These are phyloP conservation scores for Rhynchophorus ferrugineus DNA, from an alignment of 1,140 invertebrate species.

Conservation along the genomic window DNA sequence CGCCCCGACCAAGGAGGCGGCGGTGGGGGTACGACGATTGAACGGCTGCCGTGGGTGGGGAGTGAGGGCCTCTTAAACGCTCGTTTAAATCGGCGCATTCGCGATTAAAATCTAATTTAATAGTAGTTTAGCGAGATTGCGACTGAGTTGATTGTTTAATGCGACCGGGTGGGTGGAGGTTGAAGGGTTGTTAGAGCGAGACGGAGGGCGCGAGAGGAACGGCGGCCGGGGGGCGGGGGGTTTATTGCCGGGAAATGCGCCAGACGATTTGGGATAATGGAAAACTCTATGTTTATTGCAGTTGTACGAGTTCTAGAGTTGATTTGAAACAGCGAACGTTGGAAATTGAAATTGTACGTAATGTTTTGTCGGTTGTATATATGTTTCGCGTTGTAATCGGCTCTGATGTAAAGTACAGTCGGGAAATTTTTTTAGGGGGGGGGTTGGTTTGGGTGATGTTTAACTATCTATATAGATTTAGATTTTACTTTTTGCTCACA, in stretches of 20 bases:
- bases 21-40: too few relatives aligned
- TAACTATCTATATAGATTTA: too few relatives aligned
- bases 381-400: too few relatives aligned
- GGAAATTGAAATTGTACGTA: too few relatives aligned
- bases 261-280: not conserved
- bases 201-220: not conserved
- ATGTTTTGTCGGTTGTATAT: too few relatives aligned
- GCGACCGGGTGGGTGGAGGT: constrained; percentile 9
- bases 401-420: too few relatives aligned
- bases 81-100: constrained; percentile 27
- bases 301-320: not conserved
- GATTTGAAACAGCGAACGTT: too few relatives aligned
- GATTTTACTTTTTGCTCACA: too few relatives aligned
- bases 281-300: not conserved
- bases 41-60: not conserved
- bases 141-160: constrained; percentile 29
- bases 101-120: constrained; percentile 31
- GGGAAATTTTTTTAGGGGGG: too few relatives aligned
- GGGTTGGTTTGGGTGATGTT: too few relatives aligned
- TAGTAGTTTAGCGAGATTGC: constrained; percentile 27
- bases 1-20: constrained; percentile 18
- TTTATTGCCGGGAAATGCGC: not conserved
- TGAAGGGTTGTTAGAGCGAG: constrained; percentile 1
- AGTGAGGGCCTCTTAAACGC: constrained; percentile 22
- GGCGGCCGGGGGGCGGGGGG: too few relatives aligned